Base-by-base conservation (phyloP, 2,888 invertebrate genomes). In the Hyposoter dolosus region DNA sequence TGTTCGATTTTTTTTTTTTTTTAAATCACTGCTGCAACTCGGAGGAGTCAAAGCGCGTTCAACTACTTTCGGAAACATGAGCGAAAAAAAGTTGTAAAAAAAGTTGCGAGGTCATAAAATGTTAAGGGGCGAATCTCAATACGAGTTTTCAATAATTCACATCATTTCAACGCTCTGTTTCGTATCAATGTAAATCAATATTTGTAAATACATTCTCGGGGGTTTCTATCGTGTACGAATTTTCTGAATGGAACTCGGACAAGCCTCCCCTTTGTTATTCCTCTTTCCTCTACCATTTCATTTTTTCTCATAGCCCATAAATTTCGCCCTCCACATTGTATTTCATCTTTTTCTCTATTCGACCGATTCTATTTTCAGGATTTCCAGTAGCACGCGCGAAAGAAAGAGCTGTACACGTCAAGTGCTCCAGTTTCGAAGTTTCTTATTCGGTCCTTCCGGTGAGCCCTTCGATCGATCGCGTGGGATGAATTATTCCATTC, bases 381-480 rank as follows among this genome's bases (percentile, higher is more conserved):
- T 72, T 69, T 43, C 43, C 47, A 63, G 63, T 50, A 63, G 77
- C 53, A 40, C 43, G 23, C 35, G 53, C 66, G 15, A 50, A 60
- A 47, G 15, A 72, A 66, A 45, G 53, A 47, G 43, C 40, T 53
- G 50, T 53, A 3, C 65, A 72, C 65, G 40, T 56, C 43, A 69
- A 68, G 50, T 53, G 65, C 71, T 77, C 83, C 43, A 71, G 32
- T 63, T 83, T 77, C 60, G 19, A 17, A 40, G 23, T 45, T 68
- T 72, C 63, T 23, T 19, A 82, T 75, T 47, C 60, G 56, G 47
- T 32, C 63, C 50, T 23, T 35, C 50, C 45, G 32, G 40, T 23
- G 43, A 56, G 60, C 63, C 71, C n/a, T 71, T 69, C 65, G 75
- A 63, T 28, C 82, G 82, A 77, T 82, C 82, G 50, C 82, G 50